Conservation (phyloP, 2,113 vertebrate species). For the Guaruba guarouba region DNA sequence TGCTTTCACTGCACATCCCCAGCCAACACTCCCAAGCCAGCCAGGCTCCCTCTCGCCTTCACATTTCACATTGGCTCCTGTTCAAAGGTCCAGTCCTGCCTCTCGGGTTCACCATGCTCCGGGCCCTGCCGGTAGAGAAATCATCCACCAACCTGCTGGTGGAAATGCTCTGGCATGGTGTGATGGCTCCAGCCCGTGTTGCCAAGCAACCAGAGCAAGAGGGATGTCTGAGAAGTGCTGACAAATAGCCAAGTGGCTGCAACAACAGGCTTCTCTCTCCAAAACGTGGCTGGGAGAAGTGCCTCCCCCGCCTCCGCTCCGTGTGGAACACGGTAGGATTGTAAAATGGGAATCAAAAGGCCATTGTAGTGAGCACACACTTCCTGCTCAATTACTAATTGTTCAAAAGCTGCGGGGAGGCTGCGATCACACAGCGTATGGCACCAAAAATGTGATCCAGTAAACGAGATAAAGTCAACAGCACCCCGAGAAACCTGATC, state of each 20-base stretch:
- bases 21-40: background rate
- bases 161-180: constrained; percentile 83
- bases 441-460: constrained; percentile 73
- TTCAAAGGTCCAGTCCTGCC: constrained; percentile 83
- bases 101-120: constrained; percentile 78
- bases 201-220: constrained; percentile 86
- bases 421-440: constrained; percentile 69
- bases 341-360: constrained; percentile 77
- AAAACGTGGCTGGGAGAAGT: constrained; percentile 79
- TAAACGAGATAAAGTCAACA: constrained; percentile 69
- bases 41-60: background rate
- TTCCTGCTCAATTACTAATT: constrained; percentile 80
- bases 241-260: constrained; percentile 86
- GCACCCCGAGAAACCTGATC: constrained; percentile 35
- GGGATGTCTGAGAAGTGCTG: constrained; percentile 75
- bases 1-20: background rate
- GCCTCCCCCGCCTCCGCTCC: constrained; percentile 60
- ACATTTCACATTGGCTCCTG: constrained; percentile 67
- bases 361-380: constrained; percentile 74
- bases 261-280: constrained; percentile 84
- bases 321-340: constrained; percentile 73
- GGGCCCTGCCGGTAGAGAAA: constrained; percentile 90
- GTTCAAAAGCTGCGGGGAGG: constrained; percentile 78
- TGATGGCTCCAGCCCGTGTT: constrained; percentile 85
- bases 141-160: constrained; percentile 87